phyloP scores from a whole-genome alignment of 2,113 vertebrate genomes.

The Trogon melanurus region DNA sequence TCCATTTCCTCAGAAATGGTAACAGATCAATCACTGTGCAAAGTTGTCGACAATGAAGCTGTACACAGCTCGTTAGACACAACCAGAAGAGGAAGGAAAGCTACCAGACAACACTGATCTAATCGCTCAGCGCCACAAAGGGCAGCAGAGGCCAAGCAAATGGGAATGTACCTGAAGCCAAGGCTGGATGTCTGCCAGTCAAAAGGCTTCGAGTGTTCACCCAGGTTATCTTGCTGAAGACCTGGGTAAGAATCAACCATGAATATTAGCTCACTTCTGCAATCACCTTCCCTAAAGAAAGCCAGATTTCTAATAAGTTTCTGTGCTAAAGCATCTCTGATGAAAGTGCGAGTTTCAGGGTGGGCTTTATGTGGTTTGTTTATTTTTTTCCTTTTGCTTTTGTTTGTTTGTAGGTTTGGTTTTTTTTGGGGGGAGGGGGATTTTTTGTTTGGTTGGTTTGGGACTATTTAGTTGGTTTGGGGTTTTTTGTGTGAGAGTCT shows the following conservation, averaged over 20 bases:
- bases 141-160: not conserved
- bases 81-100: not conserved
- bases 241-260: not conserved
- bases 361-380: not conserved
- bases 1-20: accelerated
- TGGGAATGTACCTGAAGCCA: not conserved
- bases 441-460: not conserved
- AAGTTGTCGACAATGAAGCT: not conserved
- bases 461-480: not conserved
- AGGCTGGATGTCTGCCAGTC: not conserved
- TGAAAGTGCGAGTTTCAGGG: not conserved
- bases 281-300: not conserved
- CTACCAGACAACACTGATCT: not conserved
- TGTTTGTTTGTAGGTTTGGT: not conserved
- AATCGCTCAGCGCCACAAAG: not conserved
- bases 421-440: not conserved
- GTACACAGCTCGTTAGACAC: not conserved
- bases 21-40: not conserved
- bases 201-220: not conserved
- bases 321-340: not conserved
- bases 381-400: too few species aligned
- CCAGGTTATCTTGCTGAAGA: not conserved
- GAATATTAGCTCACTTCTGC: not conserved
- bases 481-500: not conserved
- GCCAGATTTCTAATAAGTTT: not conserved